Percentiles rank a stretch among this genome's conserved stretches.
Evolutionary conservation across 1,140 invertebrate species (phyloP).

Genomic region (Oryctes rhinoceros): DNA sequence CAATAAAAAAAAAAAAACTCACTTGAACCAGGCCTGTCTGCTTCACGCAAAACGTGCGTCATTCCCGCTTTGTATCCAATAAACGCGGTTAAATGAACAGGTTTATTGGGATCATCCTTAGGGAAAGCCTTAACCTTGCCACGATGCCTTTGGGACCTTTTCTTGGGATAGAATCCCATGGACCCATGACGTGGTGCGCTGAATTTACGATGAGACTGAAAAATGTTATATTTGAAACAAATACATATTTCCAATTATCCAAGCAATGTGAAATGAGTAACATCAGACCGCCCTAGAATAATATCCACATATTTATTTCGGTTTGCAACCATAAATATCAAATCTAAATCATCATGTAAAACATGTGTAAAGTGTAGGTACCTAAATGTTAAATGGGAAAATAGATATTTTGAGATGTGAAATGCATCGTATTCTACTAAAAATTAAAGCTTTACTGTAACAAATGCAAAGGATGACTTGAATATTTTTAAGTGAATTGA

Average conservation of each 20-base stretch:
- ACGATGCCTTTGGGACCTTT: conserved; percentile 92
- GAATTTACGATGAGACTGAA: conserved; percentile 99
- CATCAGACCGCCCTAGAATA: conserved; percentile 67
- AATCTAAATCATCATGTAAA: conserved; percentile 62
- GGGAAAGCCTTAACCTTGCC: conserved; percentile 99
- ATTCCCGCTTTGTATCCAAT: conserved; percentile 99
- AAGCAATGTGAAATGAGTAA: conserved; percentile 6
- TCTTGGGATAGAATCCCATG: conserved; percentile 99
- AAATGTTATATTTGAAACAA: conserved; percentile 53
- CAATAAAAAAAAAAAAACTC: conserved; percentile 64
- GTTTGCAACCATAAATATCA: conserved; percentile 61
- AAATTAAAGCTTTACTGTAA: conserved; percentile 5
- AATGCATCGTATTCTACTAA: conserved; percentile 28
- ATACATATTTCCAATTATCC: not conserved
- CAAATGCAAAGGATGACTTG: conserved; percentile 39
- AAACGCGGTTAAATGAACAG: conserved; percentile 98
- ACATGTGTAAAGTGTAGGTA: not conserved
- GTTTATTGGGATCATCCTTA: conserved; percentile 96
- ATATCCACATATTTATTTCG: conserved; percentile 61
- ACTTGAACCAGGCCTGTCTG: conserved; percentile 99
- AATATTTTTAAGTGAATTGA: conserved; percentile 45
- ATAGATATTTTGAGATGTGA: not conserved
- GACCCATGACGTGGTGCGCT: conserved; percentile 99
- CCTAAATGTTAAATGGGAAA: not conserved
- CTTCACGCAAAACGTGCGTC: conserved; percentile 99